Percentiles rank a stretch among this genome's conserved stretches.
phyloP scores from a whole-genome alignment of 2,797 vertebrate genomes.

The Alcedo quadribrachys region DNA sequence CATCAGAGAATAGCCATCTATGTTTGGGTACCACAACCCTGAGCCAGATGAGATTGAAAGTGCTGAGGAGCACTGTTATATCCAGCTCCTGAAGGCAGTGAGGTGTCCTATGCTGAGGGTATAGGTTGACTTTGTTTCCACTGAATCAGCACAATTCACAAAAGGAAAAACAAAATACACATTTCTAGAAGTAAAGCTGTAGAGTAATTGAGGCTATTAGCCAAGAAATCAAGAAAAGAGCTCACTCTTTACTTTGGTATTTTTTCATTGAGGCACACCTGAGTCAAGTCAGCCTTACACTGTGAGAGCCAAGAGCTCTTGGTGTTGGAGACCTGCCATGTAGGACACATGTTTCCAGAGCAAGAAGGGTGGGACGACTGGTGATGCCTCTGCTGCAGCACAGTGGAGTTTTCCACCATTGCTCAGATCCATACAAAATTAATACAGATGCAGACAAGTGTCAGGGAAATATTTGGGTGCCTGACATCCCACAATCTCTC shows the following conservation, averaged over 20 bases:
- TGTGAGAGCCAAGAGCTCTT: background rate
- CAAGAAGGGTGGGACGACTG: background rate
- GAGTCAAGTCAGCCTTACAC: background rate
- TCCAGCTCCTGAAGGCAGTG: background rate
- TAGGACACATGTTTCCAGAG: background rate
- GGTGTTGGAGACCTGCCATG: background rate
- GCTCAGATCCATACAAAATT: background rate
- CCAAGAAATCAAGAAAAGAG: too few relatives aligned
- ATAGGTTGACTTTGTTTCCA: background rate
- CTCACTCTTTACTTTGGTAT: background rate
- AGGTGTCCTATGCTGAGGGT: background rate
- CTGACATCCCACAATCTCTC: background rate
- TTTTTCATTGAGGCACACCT: background rate
- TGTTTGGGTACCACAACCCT: background rate
- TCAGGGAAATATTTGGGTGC: background rate
- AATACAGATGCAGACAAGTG: background rate
- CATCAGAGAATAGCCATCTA: background rate
- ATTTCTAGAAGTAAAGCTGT: background rate
- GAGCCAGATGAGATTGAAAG: background rate
- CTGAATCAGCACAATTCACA: fast-evolving
- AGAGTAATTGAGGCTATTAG: background rate
- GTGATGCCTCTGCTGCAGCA: background rate
- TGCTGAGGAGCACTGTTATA: background rate
- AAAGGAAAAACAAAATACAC: background rate
- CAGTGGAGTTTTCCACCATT: background rate